These are phyloP conservation scores for Diplazon laetatorius DNA, from an alignment of 2,888 invertebrate genomes.

Conservation along the genomic window DNA sequence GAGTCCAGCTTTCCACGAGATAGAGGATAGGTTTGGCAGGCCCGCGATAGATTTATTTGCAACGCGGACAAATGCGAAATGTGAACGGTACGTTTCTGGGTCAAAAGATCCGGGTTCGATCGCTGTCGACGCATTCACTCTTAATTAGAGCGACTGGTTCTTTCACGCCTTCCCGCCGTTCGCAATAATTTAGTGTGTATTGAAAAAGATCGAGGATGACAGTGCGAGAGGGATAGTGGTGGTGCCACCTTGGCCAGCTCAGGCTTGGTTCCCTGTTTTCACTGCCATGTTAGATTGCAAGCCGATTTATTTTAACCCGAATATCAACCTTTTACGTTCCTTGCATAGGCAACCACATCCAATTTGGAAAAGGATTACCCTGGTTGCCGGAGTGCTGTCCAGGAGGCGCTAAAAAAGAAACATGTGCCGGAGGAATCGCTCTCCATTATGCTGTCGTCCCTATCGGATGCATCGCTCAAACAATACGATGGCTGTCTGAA, in stretches of 20 bases:
- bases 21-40: constrained; percentile 14
- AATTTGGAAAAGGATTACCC: constrained; percentile 44
- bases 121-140: no score
- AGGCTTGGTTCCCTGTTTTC: constrained; percentile 62
- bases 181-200: no score
- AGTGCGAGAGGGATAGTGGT: constrained; percentile 54
- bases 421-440: no score
- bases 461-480: constrained; percentile 19
- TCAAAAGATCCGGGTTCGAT: constrained; percentile 50
- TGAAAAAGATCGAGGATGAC: constrained; percentile 58
- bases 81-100: constrained; percentile 62
- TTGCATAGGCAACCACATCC: constrained; percentile 27
- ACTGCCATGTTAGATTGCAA: constrained; percentile 39
- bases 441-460: constrained; percentile 21
- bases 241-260: constrained; percentile 64
- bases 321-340: constrained; percentile 34
- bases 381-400: constrained; percentile 47
- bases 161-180: no score
- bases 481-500: constrained; percentile 31
- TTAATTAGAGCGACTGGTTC: no score
- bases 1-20: constrained; percentile 14
- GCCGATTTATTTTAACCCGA: constrained; percentile 56
- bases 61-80: constrained; percentile 62
- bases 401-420: constrained; percentile 31
- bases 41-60: constrained; percentile 66